phyloP scores from a whole-genome alignment of 2,797 vertebrate genomes.

The Oreochromis grahami region DNA sequence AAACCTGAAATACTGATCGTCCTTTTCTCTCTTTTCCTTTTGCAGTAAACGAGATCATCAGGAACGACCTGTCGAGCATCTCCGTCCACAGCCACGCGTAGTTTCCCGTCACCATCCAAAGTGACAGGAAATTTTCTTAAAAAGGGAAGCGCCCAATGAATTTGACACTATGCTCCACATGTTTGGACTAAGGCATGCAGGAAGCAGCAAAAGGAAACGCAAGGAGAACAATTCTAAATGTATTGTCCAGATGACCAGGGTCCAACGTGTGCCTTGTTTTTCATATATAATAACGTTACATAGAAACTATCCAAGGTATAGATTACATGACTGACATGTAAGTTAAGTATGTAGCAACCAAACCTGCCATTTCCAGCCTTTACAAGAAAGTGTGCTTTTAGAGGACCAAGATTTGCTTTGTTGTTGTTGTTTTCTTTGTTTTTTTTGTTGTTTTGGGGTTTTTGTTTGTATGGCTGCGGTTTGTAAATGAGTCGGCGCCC shows the following conservation, averaged over 20 bases:
- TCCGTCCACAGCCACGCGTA: constrained; percentile 84
- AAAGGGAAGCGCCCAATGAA: constrained; percentile 26
- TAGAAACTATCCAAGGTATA: constrained; percentile 6
- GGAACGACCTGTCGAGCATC: constrained; percentile 93
- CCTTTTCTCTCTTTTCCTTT: constrained; percentile 38
- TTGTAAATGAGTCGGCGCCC: constrained; percentile 58
- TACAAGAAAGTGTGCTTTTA: constrained; percentile 33
- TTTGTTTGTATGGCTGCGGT: background rate
- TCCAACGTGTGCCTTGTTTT: constrained; percentile 65
- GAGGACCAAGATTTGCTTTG: constrained; percentile 46
- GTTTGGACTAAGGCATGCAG: constrained; percentile 48
- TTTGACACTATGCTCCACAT: background rate
- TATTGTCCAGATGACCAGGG: constrained; percentile 43
- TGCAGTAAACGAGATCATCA: constrained; percentile 97
- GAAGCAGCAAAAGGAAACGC: constrained; percentile 28
- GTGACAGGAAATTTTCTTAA: rapidly evolving
- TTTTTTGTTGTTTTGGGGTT: background rate
- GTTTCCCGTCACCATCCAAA: constrained; percentile 9
- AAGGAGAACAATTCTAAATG: constrained; percentile 29
- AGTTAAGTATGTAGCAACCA: constrained; percentile 38
- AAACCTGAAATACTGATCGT: background rate
- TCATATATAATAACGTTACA: constrained; percentile 23
- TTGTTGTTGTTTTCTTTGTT: background rate
- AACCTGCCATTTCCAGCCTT: constrained; percentile 4
- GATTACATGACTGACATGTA: constrained; percentile 26